A percentile compares a stretch with the other conserved stretches of the same genome.
phyloP scores from a whole-genome alignment of 2,797 vertebrate species.

The Hypotaenidia okinawae region DNA sequence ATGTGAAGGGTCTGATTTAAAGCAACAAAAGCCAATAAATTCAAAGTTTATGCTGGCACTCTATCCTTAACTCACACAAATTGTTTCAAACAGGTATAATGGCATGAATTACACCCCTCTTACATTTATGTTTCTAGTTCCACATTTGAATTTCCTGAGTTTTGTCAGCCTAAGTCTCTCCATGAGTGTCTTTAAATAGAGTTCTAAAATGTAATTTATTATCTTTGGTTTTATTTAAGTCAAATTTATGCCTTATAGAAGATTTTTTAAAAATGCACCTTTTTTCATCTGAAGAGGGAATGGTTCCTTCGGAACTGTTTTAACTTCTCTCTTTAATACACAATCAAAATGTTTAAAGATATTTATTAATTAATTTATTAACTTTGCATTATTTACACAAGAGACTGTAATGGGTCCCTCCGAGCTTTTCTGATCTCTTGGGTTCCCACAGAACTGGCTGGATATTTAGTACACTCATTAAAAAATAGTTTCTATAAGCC shows the following conservation, averaged over 20 bases:
- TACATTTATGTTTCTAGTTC: slow-evolving; percentile 50
- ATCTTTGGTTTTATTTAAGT: slow-evolving; percentile 14
- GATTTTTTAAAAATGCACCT: slow-evolving; percentile 11
- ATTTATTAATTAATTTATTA: not conserved
- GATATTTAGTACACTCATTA: not conserved
- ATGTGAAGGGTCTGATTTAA: slow-evolving; percentile 77
- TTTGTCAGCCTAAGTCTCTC: slow-evolving; percentile 50
- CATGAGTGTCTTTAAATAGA: slow-evolving; percentile 31
- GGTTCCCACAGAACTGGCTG: not conserved
- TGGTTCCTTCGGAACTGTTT: not conserved
- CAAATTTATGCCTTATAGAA: not conserved
- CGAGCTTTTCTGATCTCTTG: not conserved
- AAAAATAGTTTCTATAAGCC: not conserved
- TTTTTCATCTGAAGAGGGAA: not conserved
- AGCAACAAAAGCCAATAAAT: slow-evolving; percentile 78
- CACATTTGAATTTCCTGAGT: slow-evolving; percentile 41
- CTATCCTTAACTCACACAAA: slow-evolving; percentile 68
- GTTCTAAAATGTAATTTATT: slow-evolving; percentile 44
- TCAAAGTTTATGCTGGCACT: slow-evolving; percentile 70
- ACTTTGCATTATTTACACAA: not conserved
- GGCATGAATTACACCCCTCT: slow-evolving; percentile 50
- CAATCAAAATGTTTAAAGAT: not conserved
- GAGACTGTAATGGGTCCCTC: rapidly evolving
- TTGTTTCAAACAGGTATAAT: slow-evolving; percentile 70
- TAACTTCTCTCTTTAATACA: not conserved